These are phyloP conservation scores for Scaptomyza cyrtandrae DNA, from an alignment of 2,888 invertebrate genomes.

Conservation along the genomic window DNA sequence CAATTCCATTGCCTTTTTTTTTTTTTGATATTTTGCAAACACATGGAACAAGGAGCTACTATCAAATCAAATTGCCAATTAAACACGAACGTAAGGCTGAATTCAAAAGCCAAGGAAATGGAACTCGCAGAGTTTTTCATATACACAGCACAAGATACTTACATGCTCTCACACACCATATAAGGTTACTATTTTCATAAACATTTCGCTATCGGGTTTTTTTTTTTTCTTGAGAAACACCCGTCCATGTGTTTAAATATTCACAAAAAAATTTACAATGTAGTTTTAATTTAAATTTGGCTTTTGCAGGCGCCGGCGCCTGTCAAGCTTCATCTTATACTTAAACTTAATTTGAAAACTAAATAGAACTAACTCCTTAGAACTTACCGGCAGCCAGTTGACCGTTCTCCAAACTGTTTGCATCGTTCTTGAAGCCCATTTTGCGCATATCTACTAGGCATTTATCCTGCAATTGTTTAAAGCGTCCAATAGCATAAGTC, in stretches of 20 bases:
- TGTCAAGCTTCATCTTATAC: slow-evolving; percentile 1
- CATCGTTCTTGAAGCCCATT: slow-evolving; percentile 84
- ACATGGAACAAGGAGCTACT: slow-evolving; percentile 79
- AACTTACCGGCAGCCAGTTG: slow-evolving; percentile 83
- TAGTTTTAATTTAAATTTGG: slow-evolving; percentile 1
- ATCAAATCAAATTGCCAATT: slow-evolving; percentile 66
- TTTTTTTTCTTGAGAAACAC: slow-evolving; percentile 28
- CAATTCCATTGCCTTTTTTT: slow-evolving; percentile 82
- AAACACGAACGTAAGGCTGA: slow-evolving; percentile 10
- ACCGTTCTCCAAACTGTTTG: slow-evolving; percentile 83
- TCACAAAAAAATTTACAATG: slow-evolving; percentile 68
- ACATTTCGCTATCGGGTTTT: neutral
- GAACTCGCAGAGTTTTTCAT: slow-evolving; percentile 76
- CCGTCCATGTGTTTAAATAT: slow-evolving; percentile 76
- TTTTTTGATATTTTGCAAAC: slow-evolving; percentile 80
- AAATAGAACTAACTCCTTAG: neutral
- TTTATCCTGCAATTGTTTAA: slow-evolving; percentile 84
- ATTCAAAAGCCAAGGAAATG: slow-evolving; percentile 73
- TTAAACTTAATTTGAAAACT: neutral
- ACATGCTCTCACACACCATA: slow-evolving; percentile 44
- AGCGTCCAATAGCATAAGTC: slow-evolving; percentile 84
- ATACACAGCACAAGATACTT: slow-evolving; percentile 60
- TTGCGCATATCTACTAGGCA: slow-evolving; percentile 83
- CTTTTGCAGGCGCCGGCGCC: slow-evolving; percentile 15
- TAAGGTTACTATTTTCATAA: slow-evolving; percentile 8